A percentile compares a stretch with the other conserved stretches of the same genome.
phyloP scores from a whole-genome alignment of 2,113 vertebrate genomes.

The Holacanthus passer region DNA sequence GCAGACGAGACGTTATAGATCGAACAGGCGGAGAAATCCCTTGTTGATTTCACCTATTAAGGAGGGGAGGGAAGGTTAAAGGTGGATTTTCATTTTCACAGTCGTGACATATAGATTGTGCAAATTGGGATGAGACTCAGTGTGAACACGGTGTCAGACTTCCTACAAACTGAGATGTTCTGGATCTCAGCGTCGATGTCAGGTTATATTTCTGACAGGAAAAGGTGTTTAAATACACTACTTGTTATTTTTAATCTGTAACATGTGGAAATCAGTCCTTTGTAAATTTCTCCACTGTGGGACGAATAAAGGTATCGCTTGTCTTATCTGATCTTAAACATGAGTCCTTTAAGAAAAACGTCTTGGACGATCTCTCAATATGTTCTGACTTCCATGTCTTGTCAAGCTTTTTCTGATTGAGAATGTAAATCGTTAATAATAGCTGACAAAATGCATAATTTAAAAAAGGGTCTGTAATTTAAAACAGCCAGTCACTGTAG shows the following conservation, averaged over 20 bases:
- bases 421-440: too few species aligned
- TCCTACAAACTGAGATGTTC: background rate
- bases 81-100: conserved; percentile 50
- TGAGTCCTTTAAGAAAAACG: too few species aligned
- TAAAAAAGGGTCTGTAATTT: too few species aligned
- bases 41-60: conserved; percentile 55
- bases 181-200: background rate
- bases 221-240: background rate
- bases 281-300: background rate
- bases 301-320: too few species aligned
- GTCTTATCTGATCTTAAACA: too few species aligned
- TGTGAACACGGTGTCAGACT: background rate
- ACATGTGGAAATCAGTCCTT: background rate
- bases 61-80: background rate
- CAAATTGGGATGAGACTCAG: conserved; percentile 40
- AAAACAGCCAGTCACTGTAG: too few species aligned
- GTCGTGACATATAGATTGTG: conserved; percentile 15
- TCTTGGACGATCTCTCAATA: background rate
- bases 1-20: background rate
- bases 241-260: background rate
- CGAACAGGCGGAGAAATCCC: conserved; percentile 25
- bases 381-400: background rate
- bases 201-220: background rate
- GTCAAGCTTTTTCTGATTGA: background rate
- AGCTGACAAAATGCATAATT: too few species aligned